phyloP scores from a whole-genome alignment of 2,797 vertebrate species.

The Emydoidea blandingii region DNA sequence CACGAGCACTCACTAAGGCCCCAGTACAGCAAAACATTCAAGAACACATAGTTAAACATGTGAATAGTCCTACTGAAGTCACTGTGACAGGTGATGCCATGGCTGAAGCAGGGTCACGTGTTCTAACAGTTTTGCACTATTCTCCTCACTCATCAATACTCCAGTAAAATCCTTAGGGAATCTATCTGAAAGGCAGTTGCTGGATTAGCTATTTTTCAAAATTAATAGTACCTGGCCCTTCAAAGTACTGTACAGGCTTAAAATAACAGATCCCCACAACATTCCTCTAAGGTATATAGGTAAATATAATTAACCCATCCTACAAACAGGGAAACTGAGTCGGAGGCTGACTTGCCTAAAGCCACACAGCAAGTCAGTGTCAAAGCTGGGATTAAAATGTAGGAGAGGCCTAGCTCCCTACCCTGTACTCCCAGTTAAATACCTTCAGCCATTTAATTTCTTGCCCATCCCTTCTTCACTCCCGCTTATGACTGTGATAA shows the following conservation, averaged over 20 bases:
- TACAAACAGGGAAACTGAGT: neutral
- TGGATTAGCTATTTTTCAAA: neutral
- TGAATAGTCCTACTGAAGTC: neutral
- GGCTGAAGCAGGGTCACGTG: neutral
- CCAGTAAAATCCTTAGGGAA: neutral
- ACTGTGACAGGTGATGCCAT: neutral
- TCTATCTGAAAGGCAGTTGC: accelerated
- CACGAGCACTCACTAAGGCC: accelerated
- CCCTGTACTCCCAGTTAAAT: neutral
- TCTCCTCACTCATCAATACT: neutral
- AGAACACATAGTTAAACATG: neutral
- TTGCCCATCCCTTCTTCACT: accelerated
- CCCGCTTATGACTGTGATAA: accelerated
- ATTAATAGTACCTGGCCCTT: neutral
- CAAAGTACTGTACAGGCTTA: accelerated
- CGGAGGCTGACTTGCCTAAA: neutral
- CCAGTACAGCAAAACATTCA: neutral
- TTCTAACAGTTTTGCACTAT: neutral
- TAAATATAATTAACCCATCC: neutral
- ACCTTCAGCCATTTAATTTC: neutral
- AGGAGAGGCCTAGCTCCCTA: neutral
- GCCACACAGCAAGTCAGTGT: neutral
- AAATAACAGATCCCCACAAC: neutral
- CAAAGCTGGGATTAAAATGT: neutral
- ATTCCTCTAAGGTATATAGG: neutral